Evolutionary conservation across 2,888 invertebrate species (phyloP).

Genomic region (Meloe dianella): DNA sequence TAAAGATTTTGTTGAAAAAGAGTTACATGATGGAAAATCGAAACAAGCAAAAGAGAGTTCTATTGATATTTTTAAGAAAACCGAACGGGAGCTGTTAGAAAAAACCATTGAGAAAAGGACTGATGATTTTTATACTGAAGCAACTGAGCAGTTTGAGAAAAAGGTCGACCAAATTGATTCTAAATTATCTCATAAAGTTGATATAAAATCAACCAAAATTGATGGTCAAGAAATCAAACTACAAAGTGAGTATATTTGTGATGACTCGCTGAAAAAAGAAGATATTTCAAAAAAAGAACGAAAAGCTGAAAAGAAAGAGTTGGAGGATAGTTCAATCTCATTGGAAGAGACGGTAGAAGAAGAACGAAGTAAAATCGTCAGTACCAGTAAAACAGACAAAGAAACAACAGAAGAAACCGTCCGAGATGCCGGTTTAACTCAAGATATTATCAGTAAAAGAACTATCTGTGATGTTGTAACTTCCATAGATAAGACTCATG

Average conservation of each 20-base stretch:
- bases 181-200: conserved; percentile 19
- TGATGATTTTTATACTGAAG: conserved; percentile 13
- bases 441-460: conserved; percentile 13
- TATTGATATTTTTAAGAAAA: conserved; percentile 20
- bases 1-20: conserved; percentile 26
- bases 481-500: conserved; percentile 39
- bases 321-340: conserved; percentile 39
- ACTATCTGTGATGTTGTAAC: conserved; percentile 32
- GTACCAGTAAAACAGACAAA: conserved; percentile 29
- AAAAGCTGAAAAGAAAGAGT: conserved; percentile 44
- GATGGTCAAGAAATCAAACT: conserved; percentile 38
- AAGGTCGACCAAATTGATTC: conserved; percentile 11
- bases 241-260: conserved; percentile 39
- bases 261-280: conserved; percentile 38
- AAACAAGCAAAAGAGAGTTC: conserved; percentile 16
- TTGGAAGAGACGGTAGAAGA: conserved; percentile 40
- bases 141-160: background rate
- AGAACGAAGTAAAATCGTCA: conserved; percentile 36
- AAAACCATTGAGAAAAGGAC: conserved; percentile 21
- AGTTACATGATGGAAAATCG: background rate
- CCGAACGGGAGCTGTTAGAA: conserved; percentile 36
- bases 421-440: conserved; percentile 9
- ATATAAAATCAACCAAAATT: conserved; percentile 16
- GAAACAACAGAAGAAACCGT: conserved; percentile 25
- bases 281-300: conserved; percentile 35